Percentiles rank a stretch among this genome's conserved stretches.
Evolutionary conservation across 2,797 vertebrate genomes (phyloP).

Genomic region (Gouania willdenowi): DNA sequence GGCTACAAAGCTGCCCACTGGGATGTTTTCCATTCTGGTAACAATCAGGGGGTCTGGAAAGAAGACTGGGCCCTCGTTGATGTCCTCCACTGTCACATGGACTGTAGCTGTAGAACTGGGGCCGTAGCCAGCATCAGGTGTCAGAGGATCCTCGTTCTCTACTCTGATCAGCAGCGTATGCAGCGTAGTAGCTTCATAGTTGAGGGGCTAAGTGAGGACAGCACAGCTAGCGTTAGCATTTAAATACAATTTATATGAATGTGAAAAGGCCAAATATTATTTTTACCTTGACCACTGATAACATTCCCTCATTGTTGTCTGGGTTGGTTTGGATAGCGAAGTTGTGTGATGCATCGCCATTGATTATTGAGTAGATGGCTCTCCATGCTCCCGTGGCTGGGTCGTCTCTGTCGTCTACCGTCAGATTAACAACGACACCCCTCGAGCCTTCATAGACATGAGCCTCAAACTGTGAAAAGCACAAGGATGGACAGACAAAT

Average conservation of each 20-base stretch:
- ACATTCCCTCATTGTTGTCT: constrained; percentile 94
- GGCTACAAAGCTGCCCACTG: constrained; percentile 84
- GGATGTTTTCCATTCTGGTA: constrained; percentile 85
- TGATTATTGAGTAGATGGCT: constrained; percentile 91
- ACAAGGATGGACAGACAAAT: not conserved
- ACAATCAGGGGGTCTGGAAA: constrained; percentile 89
- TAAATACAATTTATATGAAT: not conserved
- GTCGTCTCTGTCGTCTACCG: constrained; percentile 90
- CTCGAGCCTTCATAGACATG: constrained; percentile 87
- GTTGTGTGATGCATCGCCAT: constrained; percentile 86
- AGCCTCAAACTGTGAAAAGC: constrained; percentile 83
- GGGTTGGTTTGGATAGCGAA: constrained; percentile 94
- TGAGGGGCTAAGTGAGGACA: constrained; percentile 78
- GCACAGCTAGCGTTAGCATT: not conserved
- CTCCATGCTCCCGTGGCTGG: constrained; percentile 88
- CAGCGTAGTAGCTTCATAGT: constrained; percentile 86
- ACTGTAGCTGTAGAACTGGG: constrained; percentile 92
- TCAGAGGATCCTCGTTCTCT: constrained; percentile 90
- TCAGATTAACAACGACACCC: constrained; percentile 91
- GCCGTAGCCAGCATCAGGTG: constrained; percentile 84
- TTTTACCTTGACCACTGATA: constrained; percentile 93
- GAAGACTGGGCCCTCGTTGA: constrained; percentile 93
- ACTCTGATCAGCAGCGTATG: constrained; percentile 91
- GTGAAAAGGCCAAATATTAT: not conserved
- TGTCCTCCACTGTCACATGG: constrained; percentile 85